phyloP scores from a whole-genome alignment of 1,140 invertebrate genomes.

The Hyposmocoma kahamanoa region DNA sequence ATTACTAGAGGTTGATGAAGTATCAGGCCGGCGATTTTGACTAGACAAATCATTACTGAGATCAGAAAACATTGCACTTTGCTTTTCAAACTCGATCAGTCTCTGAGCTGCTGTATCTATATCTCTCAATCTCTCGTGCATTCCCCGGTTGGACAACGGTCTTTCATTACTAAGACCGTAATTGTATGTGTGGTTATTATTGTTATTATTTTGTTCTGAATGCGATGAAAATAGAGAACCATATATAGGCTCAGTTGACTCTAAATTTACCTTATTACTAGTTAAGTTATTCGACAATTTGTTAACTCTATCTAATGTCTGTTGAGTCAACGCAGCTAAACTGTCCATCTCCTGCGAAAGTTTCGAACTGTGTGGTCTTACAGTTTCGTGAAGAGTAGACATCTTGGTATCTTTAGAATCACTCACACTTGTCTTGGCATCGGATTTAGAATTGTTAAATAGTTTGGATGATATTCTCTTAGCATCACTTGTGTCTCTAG shows the following conservation, averaged over 20 bases:
- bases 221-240: conserved; percentile 45
- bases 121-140: conserved; percentile 63
- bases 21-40: conserved; percentile 62
- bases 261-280: conserved; percentile 61
- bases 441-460: conserved; percentile 39
- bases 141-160: conserved; percentile 44
- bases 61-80: conserved; percentile 70
- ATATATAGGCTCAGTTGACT: conserved; percentile 40
- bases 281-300: conserved; percentile 74
- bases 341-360: conserved; percentile 78
- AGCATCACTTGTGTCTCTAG: conserved; percentile 49
- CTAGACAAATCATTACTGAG: conserved; percentile 66
- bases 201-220: conserved; percentile 44
- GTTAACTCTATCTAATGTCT: conserved; percentile 80
- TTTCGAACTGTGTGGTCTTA: conserved; percentile 61
- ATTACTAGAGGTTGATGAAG: conserved; percentile 50
- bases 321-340: conserved; percentile 78
- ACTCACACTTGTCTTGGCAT: conserved; percentile 36
- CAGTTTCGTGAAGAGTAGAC: conserved; percentile 62
- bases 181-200: conserved; percentile 46
- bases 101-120: conserved; percentile 70
- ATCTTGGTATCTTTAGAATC: conserved; percentile 43
- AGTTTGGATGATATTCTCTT: conserved; percentile 47
- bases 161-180: conserved; percentile 46
- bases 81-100: conserved; percentile 71